phyloP scores from a whole-genome alignment of 2,888 invertebrate species.

The Drosophila tanythrix region DNA sequence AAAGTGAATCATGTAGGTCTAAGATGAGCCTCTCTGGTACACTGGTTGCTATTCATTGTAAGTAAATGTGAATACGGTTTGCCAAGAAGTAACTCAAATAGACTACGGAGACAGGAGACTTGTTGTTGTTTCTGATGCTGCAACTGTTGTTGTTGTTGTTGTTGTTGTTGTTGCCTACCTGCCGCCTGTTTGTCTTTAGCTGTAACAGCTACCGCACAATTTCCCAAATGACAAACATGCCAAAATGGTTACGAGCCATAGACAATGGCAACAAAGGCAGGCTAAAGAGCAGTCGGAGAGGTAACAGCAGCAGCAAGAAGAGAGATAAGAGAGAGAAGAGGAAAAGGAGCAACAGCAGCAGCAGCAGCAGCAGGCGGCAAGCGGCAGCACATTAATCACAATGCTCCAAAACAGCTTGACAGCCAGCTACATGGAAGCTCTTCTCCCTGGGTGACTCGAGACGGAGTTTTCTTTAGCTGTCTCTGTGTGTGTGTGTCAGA shows the following conservation, averaged over 20 bases:
- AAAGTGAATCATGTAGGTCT: constrained; percentile 33
- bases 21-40: constrained; percentile 2
- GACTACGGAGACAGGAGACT: constrained; percentile 23
- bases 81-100: constrained; percentile 40
- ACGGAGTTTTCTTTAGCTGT: constrained; percentile 20
- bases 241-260: constrained; percentile 74
- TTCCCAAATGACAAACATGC: constrained; percentile 82
- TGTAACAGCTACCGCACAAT: constrained; percentile 79
- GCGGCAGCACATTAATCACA: constrained; percentile 76
- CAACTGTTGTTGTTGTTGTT: constrained; percentile 1
- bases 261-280: constrained; percentile 67
- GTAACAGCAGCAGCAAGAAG: constrained; percentile 27
- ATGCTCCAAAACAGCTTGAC: constrained; percentile 81
- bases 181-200: constrained; percentile 75
- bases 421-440: constrained; percentile 70
- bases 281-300: constrained; percentile 32
- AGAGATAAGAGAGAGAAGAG: not conserved
- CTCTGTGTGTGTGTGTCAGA: constrained; percentile 19
- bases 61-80: constrained; percentile 40
- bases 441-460: constrained; percentile 70
- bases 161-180: constrained; percentile 50
- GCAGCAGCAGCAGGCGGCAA: constrained; percentile 46
- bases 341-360: constrained; percentile 26
- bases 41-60: constrained; percentile 27
- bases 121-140: constrained; percentile 1